phyloP scores from a whole-genome alignment of 2,888 invertebrate species.

The Adelognathus sp. region DNA sequence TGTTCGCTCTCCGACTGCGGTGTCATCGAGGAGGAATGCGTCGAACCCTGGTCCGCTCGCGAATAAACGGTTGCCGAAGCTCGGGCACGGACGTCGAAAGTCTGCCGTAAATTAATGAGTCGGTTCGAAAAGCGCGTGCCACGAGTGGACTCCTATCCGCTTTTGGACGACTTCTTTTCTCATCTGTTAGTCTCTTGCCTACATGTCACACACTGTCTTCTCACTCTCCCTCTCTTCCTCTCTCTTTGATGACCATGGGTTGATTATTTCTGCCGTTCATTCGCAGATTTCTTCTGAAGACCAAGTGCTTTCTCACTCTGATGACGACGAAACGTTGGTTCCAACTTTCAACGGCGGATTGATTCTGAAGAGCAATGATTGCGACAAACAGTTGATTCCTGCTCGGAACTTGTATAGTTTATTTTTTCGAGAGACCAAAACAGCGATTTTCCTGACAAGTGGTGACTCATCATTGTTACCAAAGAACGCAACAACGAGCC shows the following conservation, averaged over 20 bases:
- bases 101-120: constrained; percentile 37
- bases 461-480: too few relatives aligned
- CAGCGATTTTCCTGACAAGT: too few relatives aligned
- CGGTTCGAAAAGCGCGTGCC: constrained; percentile 27
- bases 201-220: not conserved
- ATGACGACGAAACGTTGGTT: not conserved
- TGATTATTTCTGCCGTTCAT: not conserved
- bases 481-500: too few relatives aligned
- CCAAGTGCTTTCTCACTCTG: not conserved
- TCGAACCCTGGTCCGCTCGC: constrained; percentile 26
- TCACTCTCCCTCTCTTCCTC: not conserved
- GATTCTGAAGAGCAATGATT: not conserved
- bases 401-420: too few relatives aligned
- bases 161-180: constrained; percentile 9
- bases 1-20: not conserved
- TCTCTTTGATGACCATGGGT: not conserved
- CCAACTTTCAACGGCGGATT: not conserved
- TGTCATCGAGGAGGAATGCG: constrained; percentile 41
- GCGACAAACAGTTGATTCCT: not conserved
- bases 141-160: not conserved
- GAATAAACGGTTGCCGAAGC: constrained; percentile 18
- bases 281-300: not conserved
- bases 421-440: too few relatives aligned
- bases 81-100: constrained; percentile 11
- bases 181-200: not conserved